Evolutionary conservation across 2,113 vertebrate genomes (phyloP).

Genomic region (Lasiurus borealis): DNA sequence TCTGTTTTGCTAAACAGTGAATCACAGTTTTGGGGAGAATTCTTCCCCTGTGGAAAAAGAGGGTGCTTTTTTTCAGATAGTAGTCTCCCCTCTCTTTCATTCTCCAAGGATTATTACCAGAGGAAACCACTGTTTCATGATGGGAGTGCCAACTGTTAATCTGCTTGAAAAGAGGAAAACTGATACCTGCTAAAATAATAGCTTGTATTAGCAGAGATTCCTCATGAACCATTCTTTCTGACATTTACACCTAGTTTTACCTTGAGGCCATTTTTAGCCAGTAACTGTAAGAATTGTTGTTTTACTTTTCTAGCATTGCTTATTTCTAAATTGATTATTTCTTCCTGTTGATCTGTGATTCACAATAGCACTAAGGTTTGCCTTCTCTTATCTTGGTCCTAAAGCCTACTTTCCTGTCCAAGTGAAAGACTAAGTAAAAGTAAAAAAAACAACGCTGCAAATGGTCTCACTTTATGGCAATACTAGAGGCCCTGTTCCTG

Average conservation of each 20-base stretch:
- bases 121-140: neutral
- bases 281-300: neutral
- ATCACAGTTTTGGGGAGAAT: neutral
- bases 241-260: neutral
- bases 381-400: neutral
- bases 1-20: neutral
- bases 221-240: conserved; percentile 7
- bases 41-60: neutral
- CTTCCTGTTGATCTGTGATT: neutral
- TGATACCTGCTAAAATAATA: conserved; percentile 38
- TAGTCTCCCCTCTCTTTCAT: too few relatives aligned
- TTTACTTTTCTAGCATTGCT: neutral
- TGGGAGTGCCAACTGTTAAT: neutral
- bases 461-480: neutral
- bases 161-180: conserved; percentile 12
- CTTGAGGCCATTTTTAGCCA: neutral
- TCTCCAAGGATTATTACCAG: neutral
- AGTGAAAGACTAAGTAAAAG: conserved; percentile 22
- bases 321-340: neutral
- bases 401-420: conserved; percentile 11
- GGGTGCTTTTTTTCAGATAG: neutral
- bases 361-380: neutral
- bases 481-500: too few relatives aligned
- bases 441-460: neutral
- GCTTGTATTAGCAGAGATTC: neutral